phyloP scores from a whole-genome alignment of 2,888 invertebrate genomes.

The Nycteola revayana region DNA sequence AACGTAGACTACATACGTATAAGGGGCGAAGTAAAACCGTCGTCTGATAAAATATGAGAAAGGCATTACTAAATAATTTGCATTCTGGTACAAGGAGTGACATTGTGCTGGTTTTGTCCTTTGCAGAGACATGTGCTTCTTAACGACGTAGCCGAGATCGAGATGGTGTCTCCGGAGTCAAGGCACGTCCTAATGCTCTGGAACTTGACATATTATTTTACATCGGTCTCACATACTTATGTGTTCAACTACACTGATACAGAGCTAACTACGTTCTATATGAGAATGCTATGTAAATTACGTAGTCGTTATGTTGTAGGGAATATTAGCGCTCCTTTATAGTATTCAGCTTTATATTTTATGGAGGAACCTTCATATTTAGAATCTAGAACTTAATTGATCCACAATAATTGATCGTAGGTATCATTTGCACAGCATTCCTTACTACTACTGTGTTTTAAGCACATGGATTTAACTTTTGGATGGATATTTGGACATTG shows the following conservation, averaged over 20 bases:
- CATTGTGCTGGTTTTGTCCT: conserved; percentile 18
- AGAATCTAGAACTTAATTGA: too few species aligned
- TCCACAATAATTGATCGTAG: too few species aligned
- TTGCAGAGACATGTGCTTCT: conserved; percentile 25
- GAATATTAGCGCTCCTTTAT: too few species aligned
- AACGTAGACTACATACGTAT: conserved; percentile 16
- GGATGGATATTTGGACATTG: too few species aligned
- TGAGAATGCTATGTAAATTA: too few species aligned
- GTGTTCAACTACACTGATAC: not conserved
- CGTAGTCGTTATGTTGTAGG: too few species aligned
- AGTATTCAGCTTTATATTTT: too few species aligned
- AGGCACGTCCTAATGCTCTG: conserved; percentile 46
- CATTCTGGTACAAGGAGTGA: conserved; percentile 28
- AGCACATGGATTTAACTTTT: too few species aligned
- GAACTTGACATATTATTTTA: conserved; percentile 50
- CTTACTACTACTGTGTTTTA: too few species aligned
- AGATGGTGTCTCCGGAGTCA: conserved; percentile 28
- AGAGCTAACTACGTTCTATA: too few species aligned
- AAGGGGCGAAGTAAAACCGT: conserved; percentile 6
- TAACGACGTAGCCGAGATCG: conserved; percentile 12
- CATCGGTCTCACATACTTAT: conserved; percentile 28
- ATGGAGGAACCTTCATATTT: too few species aligned
- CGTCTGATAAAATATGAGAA: conserved; percentile 23
- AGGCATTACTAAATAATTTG: conserved; percentile 35
- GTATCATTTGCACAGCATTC: too few species aligned